Base-by-base conservation (phyloP, 2,113 vertebrate genomes). In the Ictidomys tridecemlineatus region DNA sequence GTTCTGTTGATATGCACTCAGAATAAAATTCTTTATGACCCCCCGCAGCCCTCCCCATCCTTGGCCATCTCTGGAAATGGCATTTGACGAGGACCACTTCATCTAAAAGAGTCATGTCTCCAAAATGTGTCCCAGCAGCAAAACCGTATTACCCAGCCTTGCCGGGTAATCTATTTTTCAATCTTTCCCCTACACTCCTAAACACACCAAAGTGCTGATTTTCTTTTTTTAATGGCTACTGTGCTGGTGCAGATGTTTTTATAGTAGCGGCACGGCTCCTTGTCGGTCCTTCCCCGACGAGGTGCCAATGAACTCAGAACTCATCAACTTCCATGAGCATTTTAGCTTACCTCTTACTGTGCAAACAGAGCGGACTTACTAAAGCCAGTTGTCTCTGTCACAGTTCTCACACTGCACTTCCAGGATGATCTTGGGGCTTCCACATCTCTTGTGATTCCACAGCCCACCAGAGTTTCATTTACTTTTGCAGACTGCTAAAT, bases 241-340 rank as follows among this genome's bases (percentile, higher is more conserved):
- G 17, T 78, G 53, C 53, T 85, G 53, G 56, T 63, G 76, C 16
- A 95, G 79, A 94, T 87, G 67, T 69, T 85, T 83, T 76, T 42
- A 87, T 16, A 72, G 17, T 30, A 30, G 4, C 28, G 69, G 63
- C 34, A 85, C 76, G 77, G 13, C 9, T 91, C 22, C 45, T 17
- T 51, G 22, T 39, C 89, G 42, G 18, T 69, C 34, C 28, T 76
- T 84, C 32, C 12, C 24, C 42, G 56, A 30, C 0, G 39, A 39
- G 14, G 56, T 37, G 5, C 53, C 85, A 79, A n/a, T 82, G 79
- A 94, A 92, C 95, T 97, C 93, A 97, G 95, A 98, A 96, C 56
- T 67, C 89, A 67, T 79, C 77, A 83, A 72, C 90, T 51, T 39
- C 53, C 70, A 34, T n/a, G 17, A 95, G 80, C 93, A 97, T 85